Conservation (phyloP, 2,113 vertebrate species). For the Leptocoma aspasia region DNA sequence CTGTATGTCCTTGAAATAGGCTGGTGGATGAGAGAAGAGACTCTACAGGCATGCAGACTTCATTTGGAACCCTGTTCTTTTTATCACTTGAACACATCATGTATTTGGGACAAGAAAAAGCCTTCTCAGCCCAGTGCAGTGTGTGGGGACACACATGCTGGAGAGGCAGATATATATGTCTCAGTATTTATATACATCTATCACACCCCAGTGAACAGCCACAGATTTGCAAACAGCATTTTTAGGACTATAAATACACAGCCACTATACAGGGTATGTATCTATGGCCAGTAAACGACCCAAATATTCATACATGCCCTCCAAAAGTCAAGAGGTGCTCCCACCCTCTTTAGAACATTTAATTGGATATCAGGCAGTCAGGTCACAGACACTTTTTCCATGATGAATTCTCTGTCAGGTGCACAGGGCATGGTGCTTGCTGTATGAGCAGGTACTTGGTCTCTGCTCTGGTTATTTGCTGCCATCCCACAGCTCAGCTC, state of each 20-base stretch:
- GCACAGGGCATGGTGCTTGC: not conserved
- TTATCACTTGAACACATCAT: not conserved
- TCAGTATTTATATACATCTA: not conserved
- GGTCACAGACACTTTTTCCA: not conserved
- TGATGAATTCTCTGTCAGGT: not conserved
- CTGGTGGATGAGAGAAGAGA: not conserved
- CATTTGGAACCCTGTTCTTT: not conserved
- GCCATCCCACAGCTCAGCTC: not conserved
- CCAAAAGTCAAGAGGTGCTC: not conserved
- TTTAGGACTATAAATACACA: not conserved
- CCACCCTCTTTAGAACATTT: not conserved
- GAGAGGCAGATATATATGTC: not conserved
- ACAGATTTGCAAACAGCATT: not conserved
- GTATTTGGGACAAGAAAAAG: not conserved
- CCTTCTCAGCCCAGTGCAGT: not conserved
- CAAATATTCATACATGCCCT: not conserved
- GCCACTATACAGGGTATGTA: not conserved
- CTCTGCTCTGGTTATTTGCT: not conserved
- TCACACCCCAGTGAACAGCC: not conserved
- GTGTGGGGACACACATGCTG: not conserved
- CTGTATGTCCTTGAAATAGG: constrained; percentile 17
- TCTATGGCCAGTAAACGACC: not conserved
- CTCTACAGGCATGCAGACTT: not conserved
- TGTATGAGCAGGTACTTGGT: not conserved
- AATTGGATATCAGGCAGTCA: not conserved